Conservation (phyloP, 1,140 invertebrate genomes). For the Formica selysi region DNA sequence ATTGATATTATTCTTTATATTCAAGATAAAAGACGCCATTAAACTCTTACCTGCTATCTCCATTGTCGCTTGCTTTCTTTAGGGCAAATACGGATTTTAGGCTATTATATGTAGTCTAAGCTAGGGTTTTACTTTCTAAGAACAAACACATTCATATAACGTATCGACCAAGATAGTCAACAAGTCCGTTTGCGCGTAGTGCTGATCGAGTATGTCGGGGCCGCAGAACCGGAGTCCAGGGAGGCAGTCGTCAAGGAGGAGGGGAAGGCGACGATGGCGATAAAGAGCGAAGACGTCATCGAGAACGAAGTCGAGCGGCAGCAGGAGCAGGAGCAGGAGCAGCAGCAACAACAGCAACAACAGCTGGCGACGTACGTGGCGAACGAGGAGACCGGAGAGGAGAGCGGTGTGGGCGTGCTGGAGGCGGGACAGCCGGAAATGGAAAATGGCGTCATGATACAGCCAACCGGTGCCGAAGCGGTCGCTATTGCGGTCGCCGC, state of each 20-base stretch:
- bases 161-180: neutral
- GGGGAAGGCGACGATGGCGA: neutral
- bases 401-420: constrained; percentile 83
- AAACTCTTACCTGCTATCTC: neutral
- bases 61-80: neutral
- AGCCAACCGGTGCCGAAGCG: constrained; percentile 71
- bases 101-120: no score
- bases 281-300: constrained; percentile 35
- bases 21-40: neutral
- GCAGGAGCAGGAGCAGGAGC: constrained; percentile 52
- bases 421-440: constrained; percentile 85
- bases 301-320: constrained; percentile 31
- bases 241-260: constrained; percentile 36
- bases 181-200: constrained; percentile 47
- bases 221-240: neutral
- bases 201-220: constrained; percentile 53
- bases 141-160: neutral
- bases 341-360: constrained; percentile 31
- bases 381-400: constrained; percentile 77
- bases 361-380: constrained; percentile 75
- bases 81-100: neutral
- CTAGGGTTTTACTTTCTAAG: neutral
- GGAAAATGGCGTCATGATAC: constrained; percentile 84
- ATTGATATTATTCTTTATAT: neutral
- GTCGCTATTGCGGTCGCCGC: constrained; percentile 71